phyloP scores from a whole-genome alignment of 2,797 vertebrate species.

The Typhlichthys eigenmanni region DNA sequence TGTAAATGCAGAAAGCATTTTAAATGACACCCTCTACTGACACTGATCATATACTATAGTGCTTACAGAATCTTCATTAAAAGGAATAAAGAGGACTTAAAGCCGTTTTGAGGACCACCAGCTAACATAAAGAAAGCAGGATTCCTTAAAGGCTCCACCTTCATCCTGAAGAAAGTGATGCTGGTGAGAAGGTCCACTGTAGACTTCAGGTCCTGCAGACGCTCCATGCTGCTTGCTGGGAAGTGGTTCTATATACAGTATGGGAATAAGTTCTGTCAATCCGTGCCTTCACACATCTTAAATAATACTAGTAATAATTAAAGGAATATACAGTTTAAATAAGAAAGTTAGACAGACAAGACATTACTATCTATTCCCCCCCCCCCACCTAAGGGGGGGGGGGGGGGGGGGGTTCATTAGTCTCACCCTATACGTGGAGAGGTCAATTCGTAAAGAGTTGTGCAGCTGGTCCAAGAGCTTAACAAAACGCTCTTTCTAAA shows the following conservation, averaged over 20 bases:
- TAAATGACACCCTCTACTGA: too few species aligned
- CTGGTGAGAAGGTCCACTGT: conserved; percentile 98
- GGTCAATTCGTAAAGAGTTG: conserved; percentile 96
- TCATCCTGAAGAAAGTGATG: conserved; percentile 99
- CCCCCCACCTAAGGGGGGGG: too few species aligned
- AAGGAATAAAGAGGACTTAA: too few species aligned
- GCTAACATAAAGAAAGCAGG: too few species aligned
- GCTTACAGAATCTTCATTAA: too few species aligned
- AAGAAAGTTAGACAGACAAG: background rate
- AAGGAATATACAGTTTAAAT: background rate
- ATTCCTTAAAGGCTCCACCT: conserved; percentile 74
- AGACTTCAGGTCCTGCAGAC: conserved; percentile 95
- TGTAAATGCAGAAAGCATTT: too few species aligned
- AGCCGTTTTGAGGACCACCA: too few species aligned
- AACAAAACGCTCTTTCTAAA: conserved; percentile 96
- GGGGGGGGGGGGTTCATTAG: background rate
- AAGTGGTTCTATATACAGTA: conserved; percentile 88
- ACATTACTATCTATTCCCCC: too few species aligned
- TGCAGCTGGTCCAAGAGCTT: conserved; percentile 97
- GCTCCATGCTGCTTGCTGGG: conserved; percentile 92
- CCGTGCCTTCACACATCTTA: background rate
- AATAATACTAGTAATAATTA: background rate
- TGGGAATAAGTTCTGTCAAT: background rate
- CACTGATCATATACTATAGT: too few species aligned
- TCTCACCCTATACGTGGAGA: conserved; percentile 93